Conservation (phyloP, 2,888 invertebrate species). For the Clivina fossor region DNA sequence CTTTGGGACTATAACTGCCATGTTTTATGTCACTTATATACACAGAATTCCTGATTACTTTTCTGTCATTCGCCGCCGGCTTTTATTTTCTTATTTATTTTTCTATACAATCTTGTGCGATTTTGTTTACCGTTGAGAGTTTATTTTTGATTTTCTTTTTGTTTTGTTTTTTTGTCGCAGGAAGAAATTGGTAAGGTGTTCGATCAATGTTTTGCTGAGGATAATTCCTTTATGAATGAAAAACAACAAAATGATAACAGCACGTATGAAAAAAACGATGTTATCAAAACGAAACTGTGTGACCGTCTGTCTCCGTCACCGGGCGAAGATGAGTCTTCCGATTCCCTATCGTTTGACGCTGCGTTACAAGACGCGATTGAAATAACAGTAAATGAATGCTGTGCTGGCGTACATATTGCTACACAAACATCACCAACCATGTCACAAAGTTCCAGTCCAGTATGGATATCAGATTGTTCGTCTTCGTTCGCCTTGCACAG, state of each 20-base stretch:
- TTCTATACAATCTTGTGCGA: constrained; percentile 9
- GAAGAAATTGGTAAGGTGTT: constrained; percentile 27
- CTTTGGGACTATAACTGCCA: constrained; percentile 46
- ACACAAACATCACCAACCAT: constrained; percentile 51
- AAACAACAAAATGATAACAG: constrained; percentile 13
- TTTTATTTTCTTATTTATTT: constrained; percentile 20
- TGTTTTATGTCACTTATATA: constrained; percentile 42
- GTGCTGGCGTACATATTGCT: constrained; percentile 43
- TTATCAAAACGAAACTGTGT: neutral
- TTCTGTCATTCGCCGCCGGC: constrained; percentile 19
- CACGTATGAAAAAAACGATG: constrained; percentile 11
- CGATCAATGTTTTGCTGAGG: constrained; percentile 22
- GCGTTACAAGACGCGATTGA: constrained; percentile 28
- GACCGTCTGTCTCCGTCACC: constrained; percentile 2
- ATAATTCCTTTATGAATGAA: neutral
- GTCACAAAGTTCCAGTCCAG: constrained; percentile 54
- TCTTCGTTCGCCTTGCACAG: constrained; percentile 48
- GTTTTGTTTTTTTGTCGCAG: constrained; percentile 25
- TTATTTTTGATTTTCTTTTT: no score
- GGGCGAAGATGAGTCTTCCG: constrained; percentile 16
- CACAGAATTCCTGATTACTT: constrained; percentile 37
- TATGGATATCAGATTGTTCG: constrained; percentile 53
- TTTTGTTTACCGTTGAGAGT: no score
- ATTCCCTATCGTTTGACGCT: constrained; percentile 19
- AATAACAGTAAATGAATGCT: constrained; percentile 27